Conservation (phyloP, 2,113 vertebrate species). For the Myrmophylax atrothorax region DNA sequence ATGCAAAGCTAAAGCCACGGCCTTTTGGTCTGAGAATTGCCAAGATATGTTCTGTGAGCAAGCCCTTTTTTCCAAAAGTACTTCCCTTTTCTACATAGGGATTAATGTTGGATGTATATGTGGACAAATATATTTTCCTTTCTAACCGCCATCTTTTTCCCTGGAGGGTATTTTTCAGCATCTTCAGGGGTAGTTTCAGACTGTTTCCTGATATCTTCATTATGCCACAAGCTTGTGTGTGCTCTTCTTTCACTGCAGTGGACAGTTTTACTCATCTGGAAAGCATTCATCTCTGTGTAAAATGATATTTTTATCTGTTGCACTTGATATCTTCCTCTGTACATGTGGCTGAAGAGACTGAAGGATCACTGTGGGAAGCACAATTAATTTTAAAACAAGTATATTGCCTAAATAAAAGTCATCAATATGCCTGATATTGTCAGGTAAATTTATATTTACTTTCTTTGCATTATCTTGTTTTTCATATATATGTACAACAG, state of each 20-base stretch:
- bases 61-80: background rate
- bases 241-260: background rate
- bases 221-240: background rate
- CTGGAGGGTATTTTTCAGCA: background rate
- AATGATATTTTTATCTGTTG: background rate
- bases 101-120: background rate
- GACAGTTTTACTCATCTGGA: background rate
- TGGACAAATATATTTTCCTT: background rate
- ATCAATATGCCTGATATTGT: background rate
- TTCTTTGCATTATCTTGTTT: background rate
- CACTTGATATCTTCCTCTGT: background rate
- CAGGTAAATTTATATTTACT: background rate
- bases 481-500: fast-evolving
- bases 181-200: background rate
- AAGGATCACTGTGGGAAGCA: background rate
- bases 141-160: background rate
- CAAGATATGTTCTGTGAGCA: background rate
- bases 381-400: background rate
- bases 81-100: background rate
- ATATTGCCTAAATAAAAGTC: background rate
- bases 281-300: background rate
- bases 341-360: background rate
- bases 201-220: background rate
- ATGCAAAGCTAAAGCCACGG: background rate
- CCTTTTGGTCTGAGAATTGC: background rate